Evolutionary conservation across 1,140 invertebrate species (phyloP).

Genomic region (Drosophila arawakana): DNA sequence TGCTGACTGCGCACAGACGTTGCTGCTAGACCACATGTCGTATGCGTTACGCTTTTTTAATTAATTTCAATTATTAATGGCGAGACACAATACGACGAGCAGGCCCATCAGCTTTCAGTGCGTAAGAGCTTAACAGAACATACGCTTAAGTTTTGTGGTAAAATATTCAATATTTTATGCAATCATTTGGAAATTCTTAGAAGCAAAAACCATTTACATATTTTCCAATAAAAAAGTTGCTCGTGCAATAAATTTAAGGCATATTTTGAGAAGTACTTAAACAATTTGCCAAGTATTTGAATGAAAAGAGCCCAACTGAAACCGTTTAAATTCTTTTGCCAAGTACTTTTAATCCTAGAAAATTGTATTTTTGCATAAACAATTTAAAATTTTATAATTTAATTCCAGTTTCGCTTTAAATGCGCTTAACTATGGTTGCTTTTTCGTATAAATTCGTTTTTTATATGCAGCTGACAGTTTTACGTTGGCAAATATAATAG

Average conservation of each 20-base stretch:
- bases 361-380: not conserved
- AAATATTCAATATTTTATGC: not conserved
- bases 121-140: not conserved
- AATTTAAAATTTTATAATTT: not conserved
- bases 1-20: conserved; percentile 20
- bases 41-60: conserved; percentile 26
- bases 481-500: conserved; percentile 5
- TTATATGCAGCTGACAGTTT: not conserved
- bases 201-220: conserved; percentile 6
- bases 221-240: conserved; percentile 1
- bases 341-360: not conserved
- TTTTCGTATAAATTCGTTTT: conserved; percentile 5
- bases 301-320: not conserved
- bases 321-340: not conserved
- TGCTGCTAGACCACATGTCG: conserved; percentile 15
- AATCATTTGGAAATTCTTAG: not conserved
- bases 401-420: not conserved
- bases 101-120: not conserved
- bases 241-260: conserved; percentile 7
- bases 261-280: conserved; percentile 19
- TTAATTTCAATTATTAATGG: conserved; percentile 35
- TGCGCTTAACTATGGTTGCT: not conserved
- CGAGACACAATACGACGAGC: not conserved
- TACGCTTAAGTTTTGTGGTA: not conserved
- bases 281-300: conserved; percentile 21